Base-by-base conservation (phyloP, 2,113 vertebrate genomes). In the Ovibos moschatus region DNA sequence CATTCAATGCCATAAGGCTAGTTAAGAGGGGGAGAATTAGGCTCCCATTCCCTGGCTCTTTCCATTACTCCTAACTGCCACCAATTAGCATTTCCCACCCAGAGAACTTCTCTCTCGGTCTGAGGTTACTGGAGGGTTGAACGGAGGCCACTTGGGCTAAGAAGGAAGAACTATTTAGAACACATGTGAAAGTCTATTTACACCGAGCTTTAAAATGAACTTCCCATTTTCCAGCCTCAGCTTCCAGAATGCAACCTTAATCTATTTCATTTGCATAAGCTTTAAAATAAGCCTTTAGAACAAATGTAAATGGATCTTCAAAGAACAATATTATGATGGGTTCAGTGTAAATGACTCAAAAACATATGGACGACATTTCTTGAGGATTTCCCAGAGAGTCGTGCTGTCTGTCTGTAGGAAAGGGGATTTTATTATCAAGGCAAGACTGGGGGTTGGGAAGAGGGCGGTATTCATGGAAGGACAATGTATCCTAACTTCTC, bases 261-360 rank as follows among this genome's bases (percentile, higher is more conserved):
- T 98, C 98, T 97, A 67, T 81, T 71, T 98, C 95, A 97, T 98
- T 98, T 98, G 98, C 98, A 98, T 98, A 98, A 98, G 96, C 97
- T 98, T 98, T 98, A 98, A 98, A 98, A 98, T 98, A 98, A 98
- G 98, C 93, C 97, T 97, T 98, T 94, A 98, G 98, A 98, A 98
- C 98, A 98, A 98, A 98, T 98, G 98, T 98, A 98, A 98, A 98
- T 98, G 98, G 97, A 98, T 98, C 97, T 96, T 98, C 98, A 93
- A 98, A 98, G 97, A 98, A 98, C 98, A 98, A 98, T 98, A 98
- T 98, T 98, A 96, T 98, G 98, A 98, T 97, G 97, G 96, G 98
- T 97, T 98, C 98, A 95, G 97, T 96, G 98, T 97, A 98, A 98
- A 98, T 97, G 97, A 98, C 97, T 98, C 94, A 86, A 81, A 98